Evolutionary conservation across 2,888 invertebrate genomes (phyloP), one percentile per base, ranked within the genome.

Genomic region (Tholera decimalis): DNA sequence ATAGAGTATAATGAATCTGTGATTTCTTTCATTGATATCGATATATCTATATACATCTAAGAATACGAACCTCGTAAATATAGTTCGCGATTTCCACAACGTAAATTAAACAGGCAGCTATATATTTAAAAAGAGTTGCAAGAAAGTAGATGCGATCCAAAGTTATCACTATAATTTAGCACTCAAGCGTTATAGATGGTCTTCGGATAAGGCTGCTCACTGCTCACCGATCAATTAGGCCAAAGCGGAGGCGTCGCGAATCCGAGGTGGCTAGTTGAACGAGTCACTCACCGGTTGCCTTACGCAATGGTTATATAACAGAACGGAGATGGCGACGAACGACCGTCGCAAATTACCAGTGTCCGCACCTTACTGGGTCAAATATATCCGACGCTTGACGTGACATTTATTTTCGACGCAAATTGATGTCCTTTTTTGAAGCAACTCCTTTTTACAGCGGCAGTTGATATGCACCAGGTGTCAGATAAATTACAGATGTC

Each of bases 301-400:
- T 91, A 85, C 85, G 87, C 86, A 93, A 93, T 72, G 74, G 73
- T 93, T 92, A 88, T 85, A 82, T 90, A 92, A 93, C 63, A 24
- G 64, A 79, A 70, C 66, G 66, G 75, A 67, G 78, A 70, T 77
- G 80, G 69, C 62, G 71, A 78, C 83, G 83, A 85, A 77, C 85
- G 84, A 85, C 79, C 85, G 82, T 83, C 80, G 85, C 89, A 89
- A 91, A 92, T 91, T 86, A 86, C 78, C 84, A 72, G 82, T 85
- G 85, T 84, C 85, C 88, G 84, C 81, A 70, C 61, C 73, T 68
- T 85, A 88, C 84, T 87, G 77, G 91, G 91, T 90, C 92, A 89
- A 76, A 79, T 84, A 78, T 73, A 81, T 55, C 71, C 54, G 59
- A 66, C 80, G 82, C 83, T 84, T 85, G 83, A 85, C 84, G 80